These are phyloP conservation scores for Taxidea taxus DNA, from an alignment of 2,113 vertebrate genomes.

Conservation along the genomic window DNA sequence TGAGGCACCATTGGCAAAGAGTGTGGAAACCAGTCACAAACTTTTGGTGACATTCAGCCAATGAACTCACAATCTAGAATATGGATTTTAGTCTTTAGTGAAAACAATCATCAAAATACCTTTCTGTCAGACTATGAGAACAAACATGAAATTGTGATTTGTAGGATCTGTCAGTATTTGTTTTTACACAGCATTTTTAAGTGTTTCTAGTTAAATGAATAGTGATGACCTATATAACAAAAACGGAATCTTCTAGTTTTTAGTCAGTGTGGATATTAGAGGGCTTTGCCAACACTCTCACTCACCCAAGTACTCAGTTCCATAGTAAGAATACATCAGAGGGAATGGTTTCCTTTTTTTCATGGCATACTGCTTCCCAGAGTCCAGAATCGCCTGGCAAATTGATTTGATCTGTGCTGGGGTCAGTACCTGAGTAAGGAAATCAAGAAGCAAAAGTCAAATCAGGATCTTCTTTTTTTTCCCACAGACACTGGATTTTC, in stretches of 20 bases:
- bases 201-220: not conserved
- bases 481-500: not conserved
- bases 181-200: slow-evolving; percentile 18
- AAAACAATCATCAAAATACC: slow-evolving; percentile 11
- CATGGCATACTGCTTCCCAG: slow-evolving; percentile 90
- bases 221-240: not conserved
- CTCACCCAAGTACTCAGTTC: slow-evolving; percentile 93
- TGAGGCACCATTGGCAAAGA: not conserved
- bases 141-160: slow-evolving; percentile 22
- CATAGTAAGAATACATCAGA: slow-evolving; percentile 94
- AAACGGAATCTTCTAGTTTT: not conserved
- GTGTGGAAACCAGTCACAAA: not conserved
- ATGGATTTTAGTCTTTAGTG: not conserved
- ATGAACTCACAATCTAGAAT: not conserved
- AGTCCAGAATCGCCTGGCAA: slow-evolving; percentile 91
- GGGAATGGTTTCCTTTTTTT: slow-evolving; percentile 91
- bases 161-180: not conserved
- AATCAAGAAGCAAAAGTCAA: slow-evolving; percentile 69
- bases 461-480: slow-evolving; percentile 11
- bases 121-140: slow-evolving; percentile 5
- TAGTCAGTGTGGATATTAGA: not conserved
- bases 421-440: slow-evolving; percentile 86
- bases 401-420: slow-evolving; percentile 91
- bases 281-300: not conserved
- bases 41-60: slow-evolving; percentile 12